Evolutionary conservation across 1,140 invertebrate species (phyloP).

Genomic region (Nilaparvata lugens): DNA sequence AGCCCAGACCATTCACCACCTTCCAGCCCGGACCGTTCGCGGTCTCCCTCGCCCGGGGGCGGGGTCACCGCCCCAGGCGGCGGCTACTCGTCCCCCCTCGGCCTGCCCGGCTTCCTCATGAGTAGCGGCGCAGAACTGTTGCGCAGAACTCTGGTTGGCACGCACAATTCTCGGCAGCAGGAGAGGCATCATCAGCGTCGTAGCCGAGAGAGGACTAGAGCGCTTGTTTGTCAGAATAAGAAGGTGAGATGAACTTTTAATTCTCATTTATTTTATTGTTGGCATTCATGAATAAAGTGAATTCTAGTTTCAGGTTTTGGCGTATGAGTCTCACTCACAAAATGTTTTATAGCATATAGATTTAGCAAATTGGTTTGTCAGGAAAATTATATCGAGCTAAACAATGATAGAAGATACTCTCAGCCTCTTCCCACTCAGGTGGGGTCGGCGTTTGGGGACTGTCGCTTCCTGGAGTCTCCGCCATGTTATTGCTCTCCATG

Average conservation of each 20-base stretch:
- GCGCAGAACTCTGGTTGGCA: slow-evolving; percentile 51
- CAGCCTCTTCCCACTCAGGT: too few species aligned
- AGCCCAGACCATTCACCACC: slow-evolving; percentile 43
- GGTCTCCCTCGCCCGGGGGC: slow-evolving; percentile 40
- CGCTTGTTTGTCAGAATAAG: slow-evolving; percentile 23
- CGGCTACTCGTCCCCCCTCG: slow-evolving; percentile 34
- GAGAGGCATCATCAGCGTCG: slow-evolving; percentile 1
- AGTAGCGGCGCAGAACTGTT: slow-evolving; percentile 65
- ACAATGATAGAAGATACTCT: too few species aligned
- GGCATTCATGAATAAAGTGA: too few species aligned
- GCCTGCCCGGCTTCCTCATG: slow-evolving; percentile 38
- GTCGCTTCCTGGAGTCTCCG: too few species aligned
- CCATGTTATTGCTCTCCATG: too few species aligned
- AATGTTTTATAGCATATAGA: too few species aligned
- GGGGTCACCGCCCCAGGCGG: slow-evolving; percentile 44
- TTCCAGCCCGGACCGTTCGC: slow-evolving; percentile 31
- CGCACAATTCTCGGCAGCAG: slow-evolving; percentile 26
- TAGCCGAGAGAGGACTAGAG: slow-evolving; percentile 10
- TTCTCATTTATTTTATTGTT: too few species aligned
- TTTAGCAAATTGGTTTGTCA: too few species aligned
- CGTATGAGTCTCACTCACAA: too few species aligned
- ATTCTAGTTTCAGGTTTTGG: too few species aligned
- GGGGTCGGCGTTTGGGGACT: too few species aligned
- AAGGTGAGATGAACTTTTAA: slow-evolving; percentile 23
- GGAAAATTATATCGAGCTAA: too few species aligned